Evolutionary conservation across 2,888 invertebrate species (phyloP), one percentile per base, ranked within the genome.

Genomic region (Nomada lathburiana): DNA sequence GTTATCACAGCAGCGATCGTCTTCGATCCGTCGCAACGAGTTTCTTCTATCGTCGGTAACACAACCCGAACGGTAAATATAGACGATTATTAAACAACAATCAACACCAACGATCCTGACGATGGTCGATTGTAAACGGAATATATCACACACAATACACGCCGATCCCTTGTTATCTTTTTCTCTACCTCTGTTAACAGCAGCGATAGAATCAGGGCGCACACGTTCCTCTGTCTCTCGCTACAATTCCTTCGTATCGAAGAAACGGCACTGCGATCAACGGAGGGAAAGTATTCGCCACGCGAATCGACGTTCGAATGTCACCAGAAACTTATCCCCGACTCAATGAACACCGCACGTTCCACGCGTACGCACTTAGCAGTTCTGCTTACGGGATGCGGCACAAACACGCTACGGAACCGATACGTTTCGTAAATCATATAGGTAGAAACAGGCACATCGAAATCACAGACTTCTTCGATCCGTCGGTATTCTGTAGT

Each of bases 401-500:
- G 44, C 68, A 59, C 62, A 68, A 53, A 60, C 76, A 76, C 82
- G 57, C 26, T 42, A 23, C 59, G 47, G 16, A 70, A 55, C 81
- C 70, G 67, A 62, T 68, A 83, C 59, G 65, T 80, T 47, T 84
- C 76, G 84, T 64, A 65, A 78, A 82, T 65, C 69, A 85, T 73
- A 72, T 75, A 36, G 36, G 36, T 36, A 83, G 64, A 82, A 84
- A 78, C 84, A 86, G 88, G 88, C 88, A 88, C 86, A 88, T 88
- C 88, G 83, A 76, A 65, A 88, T 88, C 88, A 88, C 88, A 88
- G 86, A 85, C 79, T 83, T 83, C 85, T 76, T 80, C 80, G 75
- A 75, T 82, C 81, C 85, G 76, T 81, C 81, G 86, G 84, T 70
- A 26, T 26, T 26, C 26, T 26, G 26, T 26, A 26, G 23, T 23